phyloP scores from a whole-genome alignment of 2,888 invertebrate genomes.

The Mylabris sibirica region DNA sequence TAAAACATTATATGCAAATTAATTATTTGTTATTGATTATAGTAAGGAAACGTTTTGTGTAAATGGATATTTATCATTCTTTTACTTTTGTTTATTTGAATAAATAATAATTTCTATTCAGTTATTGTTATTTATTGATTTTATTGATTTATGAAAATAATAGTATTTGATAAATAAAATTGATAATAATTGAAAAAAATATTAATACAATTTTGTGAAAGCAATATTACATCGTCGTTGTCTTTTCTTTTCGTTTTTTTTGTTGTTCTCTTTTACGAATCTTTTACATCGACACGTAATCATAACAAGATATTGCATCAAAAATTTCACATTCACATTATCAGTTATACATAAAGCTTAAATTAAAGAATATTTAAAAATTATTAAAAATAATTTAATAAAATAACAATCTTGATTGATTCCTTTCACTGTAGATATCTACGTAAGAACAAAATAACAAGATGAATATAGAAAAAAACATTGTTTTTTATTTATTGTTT shows the following conservation, averaged over 20 bases:
- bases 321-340: conserved; percentile 1
- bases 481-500: neutral
- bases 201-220: conserved; percentile 6
- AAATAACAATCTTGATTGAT: neutral
- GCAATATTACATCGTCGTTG: neutral
- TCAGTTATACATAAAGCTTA: neutral
- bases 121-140: neutral
- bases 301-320: neutral
- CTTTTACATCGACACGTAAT: neutral
- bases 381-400: neutral
- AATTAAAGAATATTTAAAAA: neutral
- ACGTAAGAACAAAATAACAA: neutral
- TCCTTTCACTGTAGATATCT: neutral
- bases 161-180: neutral
- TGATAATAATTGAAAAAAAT: conserved; percentile 2
- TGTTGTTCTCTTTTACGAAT: neutral
- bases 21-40: conserved; percentile 6
- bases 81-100: conserved; percentile 3
- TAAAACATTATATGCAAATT: conserved; percentile 8
- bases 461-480: neutral
- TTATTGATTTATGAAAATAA: neutral
- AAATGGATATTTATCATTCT: neutral
- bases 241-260: too few relatives aligned
- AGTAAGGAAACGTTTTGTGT: neutral
- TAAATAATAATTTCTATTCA: neutral